These are phyloP conservation scores for Plecturocebus donacophilus DNA, from an alignment of 2,113 vertebrate genomes.

Conservation along the genomic window DNA sequence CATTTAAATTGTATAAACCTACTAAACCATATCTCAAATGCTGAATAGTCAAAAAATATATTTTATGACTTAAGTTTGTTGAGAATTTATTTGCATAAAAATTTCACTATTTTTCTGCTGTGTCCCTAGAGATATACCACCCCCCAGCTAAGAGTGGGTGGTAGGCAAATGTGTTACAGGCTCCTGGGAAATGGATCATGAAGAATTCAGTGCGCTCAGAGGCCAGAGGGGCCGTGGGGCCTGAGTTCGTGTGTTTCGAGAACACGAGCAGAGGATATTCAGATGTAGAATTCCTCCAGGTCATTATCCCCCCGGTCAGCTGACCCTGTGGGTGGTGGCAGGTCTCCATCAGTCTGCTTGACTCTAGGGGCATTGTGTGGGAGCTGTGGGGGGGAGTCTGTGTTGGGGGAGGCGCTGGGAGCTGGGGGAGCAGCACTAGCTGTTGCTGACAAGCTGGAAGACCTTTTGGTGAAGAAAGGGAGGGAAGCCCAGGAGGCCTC, in stretches of 20 bases:
- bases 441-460: conserved; percentile 60
- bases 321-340: background rate
- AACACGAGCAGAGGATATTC: conserved; percentile 28
- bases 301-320: background rate
- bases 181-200: background rate
- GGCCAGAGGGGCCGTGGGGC: background rate
- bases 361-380: background rate
- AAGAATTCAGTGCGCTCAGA: background rate
- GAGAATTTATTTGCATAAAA: conserved; percentile 59
- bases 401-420: conserved; percentile 4
- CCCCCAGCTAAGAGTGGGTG: background rate
- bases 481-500: conserved; percentile 61
- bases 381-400: conserved; percentile 47
- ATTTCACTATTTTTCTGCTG: background rate
- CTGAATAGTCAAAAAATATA: conserved; percentile 57
- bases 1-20: conserved; percentile 35
- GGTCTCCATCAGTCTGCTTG: background rate
- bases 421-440: conserved; percentile 35
- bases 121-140: background rate
- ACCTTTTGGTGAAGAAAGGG: conserved; percentile 71
- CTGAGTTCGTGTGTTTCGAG: background rate
- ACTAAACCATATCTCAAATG: background rate
- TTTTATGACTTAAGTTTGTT: conserved; percentile 17
- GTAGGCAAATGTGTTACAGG: fast-evolving
- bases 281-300: conserved; percentile 92